A percentile compares a stretch with the other conserved stretches of the same genome.
phyloP scores from a whole-genome alignment of 2,113 vertebrate species.

The Nothoprocta pentlandii region DNA sequence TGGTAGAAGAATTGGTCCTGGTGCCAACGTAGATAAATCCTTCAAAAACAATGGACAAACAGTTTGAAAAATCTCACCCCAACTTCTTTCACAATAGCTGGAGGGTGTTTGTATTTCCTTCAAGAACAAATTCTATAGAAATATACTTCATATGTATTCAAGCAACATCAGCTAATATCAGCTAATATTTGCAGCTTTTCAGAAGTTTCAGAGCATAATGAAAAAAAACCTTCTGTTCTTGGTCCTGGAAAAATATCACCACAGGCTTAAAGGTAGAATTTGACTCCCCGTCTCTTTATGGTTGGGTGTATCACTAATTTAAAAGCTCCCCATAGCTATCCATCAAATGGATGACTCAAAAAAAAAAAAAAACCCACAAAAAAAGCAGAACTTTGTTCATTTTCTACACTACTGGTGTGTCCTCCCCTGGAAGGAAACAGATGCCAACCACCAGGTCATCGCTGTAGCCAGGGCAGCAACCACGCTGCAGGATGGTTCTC shows the following conservation, averaged over 20 bases:
- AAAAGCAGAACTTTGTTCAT: not conserved
- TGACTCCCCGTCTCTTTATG: not conserved
- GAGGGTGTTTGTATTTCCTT: not conserved
- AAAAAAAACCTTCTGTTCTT: not conserved
- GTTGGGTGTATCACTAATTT: not conserved
- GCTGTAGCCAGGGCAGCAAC: not conserved
- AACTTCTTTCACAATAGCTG: not conserved
- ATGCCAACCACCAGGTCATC: accelerated
- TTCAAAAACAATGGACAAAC: constrained; percentile 14
- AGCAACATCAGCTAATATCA: constrained; percentile 25
- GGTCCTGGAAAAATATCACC: constrained; percentile 10
- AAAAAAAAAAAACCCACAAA: not conserved
- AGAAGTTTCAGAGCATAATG: not conserved
- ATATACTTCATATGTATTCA: not conserved
- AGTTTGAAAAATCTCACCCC: not conserved
- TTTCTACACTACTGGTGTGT: not conserved
- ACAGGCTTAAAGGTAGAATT: not conserved
- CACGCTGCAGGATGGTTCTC: accelerated
- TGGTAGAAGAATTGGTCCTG: not conserved
- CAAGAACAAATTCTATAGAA: constrained; percentile 14
- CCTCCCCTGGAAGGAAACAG: not conserved
- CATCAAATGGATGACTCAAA: not conserved
- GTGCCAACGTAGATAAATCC: not conserved
- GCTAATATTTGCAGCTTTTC: constrained; percentile 18
- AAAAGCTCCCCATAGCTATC: not conserved